Evolutionary conservation across 1,140 invertebrate genomes (phyloP), one percentile per base, ranked within the genome.

Genomic region (Zaprionus nigranus): DNA sequence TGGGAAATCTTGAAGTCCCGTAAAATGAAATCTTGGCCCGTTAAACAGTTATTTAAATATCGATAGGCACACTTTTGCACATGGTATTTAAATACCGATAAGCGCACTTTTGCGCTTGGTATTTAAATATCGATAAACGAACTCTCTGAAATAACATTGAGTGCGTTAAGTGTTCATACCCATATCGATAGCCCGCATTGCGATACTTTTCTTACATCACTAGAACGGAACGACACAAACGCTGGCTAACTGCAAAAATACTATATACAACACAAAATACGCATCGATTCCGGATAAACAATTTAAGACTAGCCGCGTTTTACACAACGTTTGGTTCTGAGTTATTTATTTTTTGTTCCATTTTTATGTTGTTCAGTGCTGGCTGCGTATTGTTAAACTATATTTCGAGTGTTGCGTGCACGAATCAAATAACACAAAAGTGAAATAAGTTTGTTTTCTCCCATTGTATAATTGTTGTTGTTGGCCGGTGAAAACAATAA

Each of bases 381-480:
- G 17, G 13, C 40, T 54, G 60, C 7, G 34, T 46, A 58, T 38
- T 43, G 38, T 61, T 46, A 57, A 46, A 36, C 28, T 56, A 22
- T 73, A 28, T 73, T 70, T 59, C 57, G 28, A 43, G 57, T 74
- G 59, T 78, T 80, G 75, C 65, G 75, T 74, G 49, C 61, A 72
- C 51, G 15, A n/a, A 54, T 38, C 59, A 62, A 34, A 34, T 34
- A 46, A 62, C 51, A 65, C 36, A 56, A 56, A 56, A 65, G 40
- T 46, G 40, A 56, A 56, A 46, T 17, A 58, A 67, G 43, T 22
- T 72, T 51, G 40, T 73, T 65, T 70, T 20, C 57, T 66, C 5
- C 28, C 5, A 20, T 51, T 24, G n/a, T 24, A 0, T 51, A 13
- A 24, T 51, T 24, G 20, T 51, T n/a, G 38, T 40, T 51, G 20